Percentiles rank a stretch among this genome's conserved stretches.
These are phyloP conservation scores for Pteronotus mesoamericanus DNA, from an alignment of 2,797 vertebrate genomes.

Conservation along the genomic window DNA sequence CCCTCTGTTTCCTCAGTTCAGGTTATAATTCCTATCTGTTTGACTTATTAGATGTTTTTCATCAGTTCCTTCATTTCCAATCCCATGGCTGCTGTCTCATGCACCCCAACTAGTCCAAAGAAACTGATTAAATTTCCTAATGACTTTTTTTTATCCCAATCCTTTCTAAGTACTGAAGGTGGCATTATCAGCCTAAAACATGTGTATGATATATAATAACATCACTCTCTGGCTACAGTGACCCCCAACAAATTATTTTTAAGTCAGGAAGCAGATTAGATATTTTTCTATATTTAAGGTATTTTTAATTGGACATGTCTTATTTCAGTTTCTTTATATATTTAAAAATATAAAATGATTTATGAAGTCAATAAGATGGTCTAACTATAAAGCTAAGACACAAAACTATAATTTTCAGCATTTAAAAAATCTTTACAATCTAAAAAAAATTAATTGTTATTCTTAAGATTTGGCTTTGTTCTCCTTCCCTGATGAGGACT, in stretches of 20 bases:
- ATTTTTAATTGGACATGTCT: not conserved
- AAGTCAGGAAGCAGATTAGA: not conserved
- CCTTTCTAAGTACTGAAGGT: not conserved
- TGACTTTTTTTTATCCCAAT: not conserved
- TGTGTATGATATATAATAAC: not conserved
- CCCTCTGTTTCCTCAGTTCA: not conserved
- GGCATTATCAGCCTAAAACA: not conserved
- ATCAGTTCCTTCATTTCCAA: not conserved
- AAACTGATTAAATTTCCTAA: not conserved
- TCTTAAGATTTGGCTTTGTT: not conserved
- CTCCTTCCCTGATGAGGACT: not conserved
- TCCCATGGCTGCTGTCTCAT: not conserved
- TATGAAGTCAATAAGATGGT: not conserved
- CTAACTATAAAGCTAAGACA: not conserved
- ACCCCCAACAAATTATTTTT: conserved; percentile 7
- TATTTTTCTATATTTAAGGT: not conserved
- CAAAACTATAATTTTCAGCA: conserved; percentile 49
- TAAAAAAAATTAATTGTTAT: conserved; percentile 18
- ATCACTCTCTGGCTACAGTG: not conserved
- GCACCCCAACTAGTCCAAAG: not conserved
- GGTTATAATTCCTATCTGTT: not conserved
- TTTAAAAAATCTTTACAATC: conserved; percentile 32
- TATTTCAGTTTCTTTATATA: not conserved
- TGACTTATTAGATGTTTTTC: not conserved
- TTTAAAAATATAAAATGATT: conserved; percentile 31